Evolutionary conservation across 2,113 vertebrate genomes (phyloP).

Genomic region (Semnornis frantzii): DNA sequence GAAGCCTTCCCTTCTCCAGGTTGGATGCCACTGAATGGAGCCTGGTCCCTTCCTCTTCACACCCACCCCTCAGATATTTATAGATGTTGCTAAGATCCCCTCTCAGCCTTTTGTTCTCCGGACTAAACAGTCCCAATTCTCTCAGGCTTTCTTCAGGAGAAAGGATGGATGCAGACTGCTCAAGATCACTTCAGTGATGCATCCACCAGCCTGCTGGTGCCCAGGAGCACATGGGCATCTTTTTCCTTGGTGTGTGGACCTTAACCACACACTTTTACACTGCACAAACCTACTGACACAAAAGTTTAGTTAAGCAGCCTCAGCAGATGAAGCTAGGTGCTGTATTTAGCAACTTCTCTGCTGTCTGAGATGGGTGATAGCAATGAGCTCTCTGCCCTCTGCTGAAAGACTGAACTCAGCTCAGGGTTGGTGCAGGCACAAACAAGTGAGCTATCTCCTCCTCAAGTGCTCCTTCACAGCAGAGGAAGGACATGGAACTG

Average conservation of each 20-base stretch:
- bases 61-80: no score
- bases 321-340: not conserved
- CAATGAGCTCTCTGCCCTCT: not conserved
- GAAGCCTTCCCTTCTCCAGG: no score
- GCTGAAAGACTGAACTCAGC: not conserved
- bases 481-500: no score
- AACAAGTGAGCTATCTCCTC: not conserved
- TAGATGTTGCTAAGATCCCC: no score
- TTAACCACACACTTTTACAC: not conserved
- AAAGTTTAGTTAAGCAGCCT: not conserved
- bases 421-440: not conserved
- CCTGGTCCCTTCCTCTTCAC: no score
- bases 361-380: not conserved
- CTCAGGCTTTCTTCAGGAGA: not conserved
- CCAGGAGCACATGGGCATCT: rapidly evolving
- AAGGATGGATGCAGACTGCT: not conserved
- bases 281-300: not conserved
- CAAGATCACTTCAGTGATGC: not conserved
- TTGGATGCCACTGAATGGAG: no score
- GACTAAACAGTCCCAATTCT: no score
- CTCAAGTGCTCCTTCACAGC: no score
- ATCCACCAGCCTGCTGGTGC: not conserved
- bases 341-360: not conserved
- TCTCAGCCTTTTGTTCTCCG: no score
- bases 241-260: not conserved